Conservation (phyloP, 2,797 vertebrate genomes). For the Peromyscus eremicus region DNA sequence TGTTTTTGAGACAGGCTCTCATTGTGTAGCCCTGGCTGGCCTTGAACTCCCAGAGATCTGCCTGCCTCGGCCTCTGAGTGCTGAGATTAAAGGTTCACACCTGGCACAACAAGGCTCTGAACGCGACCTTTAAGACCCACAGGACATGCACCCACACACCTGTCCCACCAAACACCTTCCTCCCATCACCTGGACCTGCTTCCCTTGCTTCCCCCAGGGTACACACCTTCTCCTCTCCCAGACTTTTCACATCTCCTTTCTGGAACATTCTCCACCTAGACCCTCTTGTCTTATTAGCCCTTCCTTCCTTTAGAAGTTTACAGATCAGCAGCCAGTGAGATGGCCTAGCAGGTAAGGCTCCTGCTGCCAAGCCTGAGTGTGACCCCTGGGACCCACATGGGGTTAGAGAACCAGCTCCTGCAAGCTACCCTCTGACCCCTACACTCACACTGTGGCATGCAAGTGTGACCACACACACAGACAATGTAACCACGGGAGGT, state of each 20-base stretch:
- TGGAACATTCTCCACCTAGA: background rate
- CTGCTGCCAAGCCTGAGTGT: background rate
- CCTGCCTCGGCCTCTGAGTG: background rate
- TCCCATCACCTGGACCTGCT: background rate
- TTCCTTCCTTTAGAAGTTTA: background rate
- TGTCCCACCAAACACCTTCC: background rate
- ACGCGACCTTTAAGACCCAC: background rate
- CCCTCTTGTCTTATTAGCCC: background rate
- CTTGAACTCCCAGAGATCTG: background rate
- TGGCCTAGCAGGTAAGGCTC: background rate
- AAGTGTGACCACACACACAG: background rate
- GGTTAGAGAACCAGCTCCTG: too few relatives aligned
- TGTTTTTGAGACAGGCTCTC: background rate
- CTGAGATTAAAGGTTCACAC: background rate
- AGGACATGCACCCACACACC: background rate
- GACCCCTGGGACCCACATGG: background rate
- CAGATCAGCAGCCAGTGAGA: background rate
- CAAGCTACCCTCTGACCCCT: too few relatives aligned
- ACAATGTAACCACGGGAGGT: background rate
- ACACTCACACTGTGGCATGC: background rate
- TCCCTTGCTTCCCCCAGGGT: background rate
- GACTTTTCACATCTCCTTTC: background rate
- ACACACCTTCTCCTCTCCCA: background rate
- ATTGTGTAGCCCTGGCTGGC: background rate
- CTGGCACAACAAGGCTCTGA: background rate